Conservation (phyloP, 2,888 invertebrate species). For the Drosophila paranaensis region DNA sequence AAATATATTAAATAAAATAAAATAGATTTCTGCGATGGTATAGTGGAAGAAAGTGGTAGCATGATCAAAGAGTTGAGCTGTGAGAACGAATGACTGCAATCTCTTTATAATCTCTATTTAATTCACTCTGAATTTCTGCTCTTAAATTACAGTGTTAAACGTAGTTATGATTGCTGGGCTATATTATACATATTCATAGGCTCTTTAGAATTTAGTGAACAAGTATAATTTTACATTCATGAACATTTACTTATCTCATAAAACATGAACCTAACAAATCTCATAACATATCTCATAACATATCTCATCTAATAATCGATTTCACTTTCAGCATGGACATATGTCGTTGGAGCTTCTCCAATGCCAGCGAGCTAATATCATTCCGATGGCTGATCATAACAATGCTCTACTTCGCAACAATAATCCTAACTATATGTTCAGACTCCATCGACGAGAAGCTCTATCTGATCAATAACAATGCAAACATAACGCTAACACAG, state of each 20-base stretch:
- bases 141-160: too few relatives aligned
- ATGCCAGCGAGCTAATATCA: slow-evolving; percentile 83
- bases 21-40: too few relatives aligned
- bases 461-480: slow-evolving; percentile 80
- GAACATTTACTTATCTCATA: not conserved
- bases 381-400: slow-evolving; percentile 85
- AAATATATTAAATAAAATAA: too few relatives aligned
- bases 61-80: too few relatives aligned
- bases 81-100: too few relatives aligned
- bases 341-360: slow-evolving; percentile 83
- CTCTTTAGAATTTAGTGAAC: not conserved
- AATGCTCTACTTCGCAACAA: slow-evolving; percentile 85
- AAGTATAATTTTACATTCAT: not conserved
- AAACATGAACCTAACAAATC: too few relatives aligned
- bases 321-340: slow-evolving; percentile 83
- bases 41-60: too few relatives aligned
- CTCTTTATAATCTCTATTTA: too few relatives aligned
- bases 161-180: too few relatives aligned
- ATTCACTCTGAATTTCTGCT: too few relatives aligned
- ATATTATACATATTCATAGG: too few relatives aligned
- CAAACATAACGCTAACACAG: slow-evolving; percentile 82
- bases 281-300: not conserved
- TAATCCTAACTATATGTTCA: slow-evolving; percentile 84
- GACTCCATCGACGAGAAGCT: slow-evolving; percentile 84
- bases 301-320: not conserved